Evolutionary conservation across 92 coral and sea anemone genomes (phyloP).

Genomic region (Nematostella vectensis): DNA sequence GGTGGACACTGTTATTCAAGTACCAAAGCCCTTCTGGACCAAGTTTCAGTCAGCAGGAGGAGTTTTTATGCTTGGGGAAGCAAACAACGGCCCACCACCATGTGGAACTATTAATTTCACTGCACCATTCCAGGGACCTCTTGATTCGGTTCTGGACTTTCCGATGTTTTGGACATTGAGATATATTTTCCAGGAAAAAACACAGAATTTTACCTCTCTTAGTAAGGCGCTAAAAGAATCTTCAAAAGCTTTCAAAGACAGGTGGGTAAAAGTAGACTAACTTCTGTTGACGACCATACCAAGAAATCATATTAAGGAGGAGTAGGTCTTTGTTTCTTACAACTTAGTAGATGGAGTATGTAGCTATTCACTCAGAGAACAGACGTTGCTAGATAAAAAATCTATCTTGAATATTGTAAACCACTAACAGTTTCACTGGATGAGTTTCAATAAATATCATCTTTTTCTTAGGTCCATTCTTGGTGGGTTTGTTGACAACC

Average conservation of each 20-base stretch:
- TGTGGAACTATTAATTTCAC: slow-evolving; percentile 59
- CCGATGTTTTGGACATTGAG: slow-evolving; percentile 66
- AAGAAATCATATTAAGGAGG: too few species aligned
- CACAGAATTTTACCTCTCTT: slow-evolving; percentile 33
- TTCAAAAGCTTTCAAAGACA: slow-evolving; percentile 34
- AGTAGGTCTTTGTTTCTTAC: too few species aligned
- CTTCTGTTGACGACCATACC: too few species aligned
- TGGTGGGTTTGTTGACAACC: slow-evolving; percentile 74
- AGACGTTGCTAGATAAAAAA: too few species aligned
- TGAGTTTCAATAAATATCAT: too few species aligned
- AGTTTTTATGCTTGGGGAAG: slow-evolving; percentile 68
- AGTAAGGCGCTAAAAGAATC: slow-evolving; percentile 39
- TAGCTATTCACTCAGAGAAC: too few species aligned
- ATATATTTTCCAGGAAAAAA: slow-evolving; percentile 58
- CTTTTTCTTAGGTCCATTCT: slow-evolving; percentile 41
- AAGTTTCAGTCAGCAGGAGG: slow-evolving; percentile 50
- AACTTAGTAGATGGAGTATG: too few species aligned
- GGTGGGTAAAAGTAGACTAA: slow-evolving; percentile 16
- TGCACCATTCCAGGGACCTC: slow-evolving; percentile 45
- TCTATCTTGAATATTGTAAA: too few species aligned
- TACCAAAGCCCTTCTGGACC: slow-evolving; percentile 64
- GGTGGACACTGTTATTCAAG: slow-evolving; percentile 66
- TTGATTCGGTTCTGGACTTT: slow-evolving; percentile 58
- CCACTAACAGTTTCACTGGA: too few species aligned
- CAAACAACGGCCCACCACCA: slow-evolving; percentile 65